These are phyloP conservation scores for Chrysolina oricalcia DNA, from an alignment of 2,888 invertebrate genomes.

Conservation along the genomic window DNA sequence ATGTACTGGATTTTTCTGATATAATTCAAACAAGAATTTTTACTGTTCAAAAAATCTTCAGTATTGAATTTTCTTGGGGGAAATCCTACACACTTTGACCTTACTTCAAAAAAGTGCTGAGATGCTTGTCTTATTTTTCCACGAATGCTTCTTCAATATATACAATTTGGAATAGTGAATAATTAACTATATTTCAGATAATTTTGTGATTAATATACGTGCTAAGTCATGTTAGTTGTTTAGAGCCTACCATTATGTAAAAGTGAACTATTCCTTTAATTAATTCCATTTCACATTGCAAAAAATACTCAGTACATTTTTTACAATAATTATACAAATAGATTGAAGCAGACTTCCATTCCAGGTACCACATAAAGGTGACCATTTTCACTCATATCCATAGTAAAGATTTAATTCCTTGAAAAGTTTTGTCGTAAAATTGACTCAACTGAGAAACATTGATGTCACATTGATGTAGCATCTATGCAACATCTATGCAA, in stretches of 20 bases:
- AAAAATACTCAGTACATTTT: constrained; percentile 38
- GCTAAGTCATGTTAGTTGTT: not conserved
- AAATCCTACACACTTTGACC: too few species aligned
- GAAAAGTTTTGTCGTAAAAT: not conserved
- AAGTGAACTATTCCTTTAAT: constrained; percentile 32
- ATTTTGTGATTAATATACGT: not conserved
- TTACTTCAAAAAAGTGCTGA: too few species aligned
- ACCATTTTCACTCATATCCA: not conserved
- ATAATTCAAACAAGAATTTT: too few species aligned
- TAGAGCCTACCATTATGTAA: constrained; percentile 1
- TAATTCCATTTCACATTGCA: constrained; percentile 50
- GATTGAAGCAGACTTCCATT: not conserved
- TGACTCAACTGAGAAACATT: not conserved
- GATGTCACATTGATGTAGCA: not conserved
- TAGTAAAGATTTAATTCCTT: not conserved
- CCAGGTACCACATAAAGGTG: not conserved
- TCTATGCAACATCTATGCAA: not conserved
- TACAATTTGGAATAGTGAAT: not conserved
- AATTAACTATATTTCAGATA: too few species aligned
- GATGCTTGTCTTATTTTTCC: too few species aligned
- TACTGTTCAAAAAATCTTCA: too few species aligned
- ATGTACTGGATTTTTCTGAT: too few species aligned
- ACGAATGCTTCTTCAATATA: not conserved
- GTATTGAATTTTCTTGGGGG: too few species aligned
- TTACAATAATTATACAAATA: constrained; percentile 24